A percentile compares a stretch with the other conserved stretches of the same genome.
phyloP scores from a whole-genome alignment of 2,113 vertebrate genomes.

The Enhydra lutris region DNA sequence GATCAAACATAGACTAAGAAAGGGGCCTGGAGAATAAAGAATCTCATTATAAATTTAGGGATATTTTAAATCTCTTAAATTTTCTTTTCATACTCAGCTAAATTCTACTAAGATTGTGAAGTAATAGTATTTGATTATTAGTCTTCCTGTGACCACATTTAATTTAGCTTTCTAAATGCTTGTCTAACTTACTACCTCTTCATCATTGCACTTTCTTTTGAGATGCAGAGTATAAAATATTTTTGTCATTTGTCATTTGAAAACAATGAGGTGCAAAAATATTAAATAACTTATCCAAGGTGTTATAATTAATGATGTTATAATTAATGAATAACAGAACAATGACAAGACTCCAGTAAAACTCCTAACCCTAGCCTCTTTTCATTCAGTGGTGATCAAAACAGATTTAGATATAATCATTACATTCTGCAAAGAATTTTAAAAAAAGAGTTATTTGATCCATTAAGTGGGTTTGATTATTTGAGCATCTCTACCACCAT shows the following conservation, averaged over 20 bases:
- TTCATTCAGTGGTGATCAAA: background rate
- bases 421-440: background rate
- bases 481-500: background rate
- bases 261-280: background rate
- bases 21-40: background rate
- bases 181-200: background rate
- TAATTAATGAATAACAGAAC: background rate
- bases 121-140: background rate
- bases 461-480: background rate
- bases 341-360: background rate
- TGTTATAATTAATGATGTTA: background rate
- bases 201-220: background rate
- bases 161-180: constrained; percentile 2
- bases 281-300: background rate
- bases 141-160: background rate
- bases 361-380: background rate
- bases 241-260: background rate
- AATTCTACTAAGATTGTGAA: constrained; percentile 37
- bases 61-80: constrained; percentile 3
- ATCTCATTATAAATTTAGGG: constrained; percentile 32
- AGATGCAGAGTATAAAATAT: background rate
- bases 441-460: background rate
- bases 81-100: constrained; percentile 34
- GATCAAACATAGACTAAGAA: background rate
- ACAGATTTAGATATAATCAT: constrained; percentile 27